Evolutionary conservation across 1,140 invertebrate species (phyloP), one percentile per base, ranked within the genome.

Genomic region (Hylaeus volcanicus): DNA sequence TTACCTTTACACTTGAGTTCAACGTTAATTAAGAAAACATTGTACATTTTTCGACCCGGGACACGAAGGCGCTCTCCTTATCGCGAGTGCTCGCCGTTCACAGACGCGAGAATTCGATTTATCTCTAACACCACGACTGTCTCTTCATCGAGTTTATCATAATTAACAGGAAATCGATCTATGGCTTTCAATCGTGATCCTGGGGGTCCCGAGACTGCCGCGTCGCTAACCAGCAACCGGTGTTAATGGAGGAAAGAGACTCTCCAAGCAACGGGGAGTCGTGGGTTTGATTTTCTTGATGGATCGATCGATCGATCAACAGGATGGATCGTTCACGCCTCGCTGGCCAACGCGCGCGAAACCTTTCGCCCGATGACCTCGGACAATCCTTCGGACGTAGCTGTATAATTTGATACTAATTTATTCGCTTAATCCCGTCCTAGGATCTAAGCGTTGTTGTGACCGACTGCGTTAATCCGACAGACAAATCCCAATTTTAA

Each of bases 231-330:
- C 39, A 41, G 15, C 39, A 26, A 39, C n/a, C 53, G 41, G 72
- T 56, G 78, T 68, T 74, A 74, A 73, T 74, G 43, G 64, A 73
- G 63, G 45, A 80, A 58, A 58, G 74, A 68, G 41, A 39, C 41
- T 76, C 26, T 3, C 11, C 37, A 26, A 74, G 61, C 73, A 58
- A 55, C 77, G 73, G 48, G 56, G 51, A 43, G 53, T 45, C 65
- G 9, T 3, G 39, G 15, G 41, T 58, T 66, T 61, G 75, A 82
- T 82, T 68, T 53, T 45, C 45, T 79, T 82, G 75, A 82, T 82
- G 69, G 81, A 72, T 82, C 81, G 81, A 12, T 1, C 53, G 58
- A 81, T 81, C 79, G 79, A 82, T 82, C 80, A 77, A 56, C 14
- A 1, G 45, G 39, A 69, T 45, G 48, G 68, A 82, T 82, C 69